Evolutionary conservation across 2,113 vertebrate species (phyloP).

Genomic region (Indicator indicator): DNA sequence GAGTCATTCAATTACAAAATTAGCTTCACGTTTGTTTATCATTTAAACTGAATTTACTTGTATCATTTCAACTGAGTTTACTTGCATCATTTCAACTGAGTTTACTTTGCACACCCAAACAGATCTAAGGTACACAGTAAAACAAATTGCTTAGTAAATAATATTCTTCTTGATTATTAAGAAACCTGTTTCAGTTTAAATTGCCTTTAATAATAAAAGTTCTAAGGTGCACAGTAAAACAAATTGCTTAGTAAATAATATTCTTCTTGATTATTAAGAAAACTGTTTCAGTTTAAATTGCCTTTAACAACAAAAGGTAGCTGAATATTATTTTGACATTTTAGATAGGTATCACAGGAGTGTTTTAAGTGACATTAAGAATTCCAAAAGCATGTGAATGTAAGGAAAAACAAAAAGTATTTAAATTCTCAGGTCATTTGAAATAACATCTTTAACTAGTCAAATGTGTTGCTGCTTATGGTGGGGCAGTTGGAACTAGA

Average conservation of each 20-base stretch:
- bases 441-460: neutral
- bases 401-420: neutral
- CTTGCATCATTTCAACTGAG: neutral
- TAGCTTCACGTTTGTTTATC: neutral
- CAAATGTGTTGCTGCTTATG: neutral
- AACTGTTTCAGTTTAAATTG: neutral
- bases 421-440: neutral
- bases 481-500: neutral
- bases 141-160: neutral
- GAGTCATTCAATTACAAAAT: neutral
- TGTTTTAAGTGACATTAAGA: neutral
- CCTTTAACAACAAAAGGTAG: neutral
- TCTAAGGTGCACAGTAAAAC: neutral
- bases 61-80: neutral
- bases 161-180: neutral
- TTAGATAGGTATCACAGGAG: neutral
- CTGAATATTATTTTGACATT: neutral
- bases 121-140: neutral
- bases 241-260: neutral
- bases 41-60: neutral
- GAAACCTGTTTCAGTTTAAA: neutral
- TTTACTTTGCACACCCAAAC: neutral
- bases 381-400: neutral
- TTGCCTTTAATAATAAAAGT: neutral
- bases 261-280: neutral